phyloP scores from a whole-genome alignment of 2,888 invertebrate genomes.

The Taphrorychus bicolor region DNA sequence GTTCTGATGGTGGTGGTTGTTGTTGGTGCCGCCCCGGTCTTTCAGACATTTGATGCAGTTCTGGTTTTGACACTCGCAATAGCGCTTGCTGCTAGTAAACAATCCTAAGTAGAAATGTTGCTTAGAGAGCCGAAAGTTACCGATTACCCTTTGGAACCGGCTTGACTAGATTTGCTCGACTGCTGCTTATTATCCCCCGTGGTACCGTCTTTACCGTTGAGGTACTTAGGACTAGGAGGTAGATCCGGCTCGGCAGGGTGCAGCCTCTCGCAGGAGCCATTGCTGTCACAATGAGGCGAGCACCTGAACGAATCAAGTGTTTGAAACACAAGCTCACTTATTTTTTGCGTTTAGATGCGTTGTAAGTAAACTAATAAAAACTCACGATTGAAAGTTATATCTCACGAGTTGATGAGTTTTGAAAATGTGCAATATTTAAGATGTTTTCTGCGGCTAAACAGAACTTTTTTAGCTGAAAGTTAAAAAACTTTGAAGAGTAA shows the following conservation, averaged over 20 bases:
- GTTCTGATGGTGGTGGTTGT: slow-evolving; percentile 53
- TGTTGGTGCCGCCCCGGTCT: slow-evolving; percentile 52
- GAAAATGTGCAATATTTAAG: too few species aligned
- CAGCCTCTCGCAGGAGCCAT: slow-evolving; percentile 26
- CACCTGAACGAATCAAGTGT: neutral
- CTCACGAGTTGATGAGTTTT: too few species aligned
- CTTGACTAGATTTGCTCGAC: slow-evolving; percentile 59
- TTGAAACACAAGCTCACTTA: too few species aligned
- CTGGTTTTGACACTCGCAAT: slow-evolving; percentile 50
- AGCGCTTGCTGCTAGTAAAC: slow-evolving; percentile 31
- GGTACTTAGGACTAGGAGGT: slow-evolving; percentile 45
- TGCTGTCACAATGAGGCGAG: slow-evolving; percentile 23
- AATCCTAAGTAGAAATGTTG: too few species aligned
- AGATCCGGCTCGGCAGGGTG: slow-evolving; percentile 33
- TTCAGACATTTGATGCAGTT: slow-evolving; percentile 54
- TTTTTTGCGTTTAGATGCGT: too few species aligned
- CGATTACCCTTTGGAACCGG: slow-evolving; percentile 25
- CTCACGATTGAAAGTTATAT: too few species aligned
- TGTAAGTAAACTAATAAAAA: neutral
- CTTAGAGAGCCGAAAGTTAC: too few species aligned
- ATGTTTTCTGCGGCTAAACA: too few species aligned
- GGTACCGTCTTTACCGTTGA: slow-evolving; percentile 44
- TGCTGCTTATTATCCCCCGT: slow-evolving; percentile 34
- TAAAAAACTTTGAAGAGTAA: too few species aligned
- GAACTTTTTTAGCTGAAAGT: too few species aligned